A percentile compares a stretch with the other conserved stretches of the same genome.
phyloP scores from a whole-genome alignment of 1,140 invertebrate genomes.

The Acromyrmex echinatior region DNA sequence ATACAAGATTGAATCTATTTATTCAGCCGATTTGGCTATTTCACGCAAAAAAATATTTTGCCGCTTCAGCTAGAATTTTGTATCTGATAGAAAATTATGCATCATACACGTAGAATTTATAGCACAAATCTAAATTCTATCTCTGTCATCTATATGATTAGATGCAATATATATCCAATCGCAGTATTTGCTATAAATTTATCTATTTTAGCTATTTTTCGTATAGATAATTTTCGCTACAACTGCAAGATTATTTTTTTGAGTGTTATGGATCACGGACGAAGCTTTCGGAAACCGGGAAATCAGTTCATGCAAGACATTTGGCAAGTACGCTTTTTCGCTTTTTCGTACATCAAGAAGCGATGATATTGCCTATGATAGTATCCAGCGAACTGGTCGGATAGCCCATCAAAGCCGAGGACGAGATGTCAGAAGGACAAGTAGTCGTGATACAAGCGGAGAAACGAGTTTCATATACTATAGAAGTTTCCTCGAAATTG shows the following conservation, averaged over 20 bases:
- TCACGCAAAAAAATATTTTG: too few species aligned
- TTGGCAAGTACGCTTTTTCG: not conserved
- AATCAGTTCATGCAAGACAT: not conserved
- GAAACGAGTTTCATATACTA: slow-evolving; percentile 50
- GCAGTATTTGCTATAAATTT: too few species aligned
- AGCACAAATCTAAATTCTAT: too few species aligned
- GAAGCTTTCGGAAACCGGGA: not conserved
- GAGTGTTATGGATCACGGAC: not conserved
- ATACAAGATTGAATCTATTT: not conserved
- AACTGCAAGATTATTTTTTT: too few species aligned
- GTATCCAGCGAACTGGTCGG: slow-evolving; percentile 28
- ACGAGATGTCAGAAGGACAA: slow-evolving; percentile 49
- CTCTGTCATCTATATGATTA: too few species aligned
- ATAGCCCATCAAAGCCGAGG: slow-evolving; percentile 16
- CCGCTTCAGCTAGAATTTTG: too few species aligned
- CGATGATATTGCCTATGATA: slow-evolving; percentile 25
- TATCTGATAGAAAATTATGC: too few species aligned
- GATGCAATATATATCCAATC: too few species aligned
- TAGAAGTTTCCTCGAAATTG: slow-evolving; percentile 55
- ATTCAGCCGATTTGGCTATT: slow-evolving; percentile 12
- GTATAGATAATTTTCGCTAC: too few species aligned
- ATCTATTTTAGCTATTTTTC: too few species aligned
- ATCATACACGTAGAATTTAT: too few species aligned
- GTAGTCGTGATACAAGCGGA: slow-evolving; percentile 49
- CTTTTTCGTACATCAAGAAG: not conserved